Evolutionary conservation across 2,797 vertebrate genomes (phyloP).

Genomic region (Tachyglossus aculeatus): DNA sequence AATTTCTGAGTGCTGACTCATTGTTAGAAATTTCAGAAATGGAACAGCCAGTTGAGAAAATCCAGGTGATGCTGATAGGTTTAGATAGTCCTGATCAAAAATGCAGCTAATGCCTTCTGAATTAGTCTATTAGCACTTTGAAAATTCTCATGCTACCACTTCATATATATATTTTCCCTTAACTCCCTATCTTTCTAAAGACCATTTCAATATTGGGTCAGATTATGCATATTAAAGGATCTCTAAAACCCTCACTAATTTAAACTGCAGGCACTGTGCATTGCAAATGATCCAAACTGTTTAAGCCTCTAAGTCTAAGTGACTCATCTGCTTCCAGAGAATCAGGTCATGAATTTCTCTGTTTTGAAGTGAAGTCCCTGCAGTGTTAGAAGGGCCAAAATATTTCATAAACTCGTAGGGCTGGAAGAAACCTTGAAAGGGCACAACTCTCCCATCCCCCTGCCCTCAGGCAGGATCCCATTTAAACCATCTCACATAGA

Average conservation of each 20-base stretch:
- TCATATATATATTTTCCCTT: slow-evolving; percentile 60
- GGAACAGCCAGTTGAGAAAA: slow-evolving; percentile 28
- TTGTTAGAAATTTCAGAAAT: slow-evolving; percentile 36
- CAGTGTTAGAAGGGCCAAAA: slow-evolving; percentile 13
- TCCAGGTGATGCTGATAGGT: slow-evolving; percentile 39
- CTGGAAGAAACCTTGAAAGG: not conserved
- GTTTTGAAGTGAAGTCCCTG: slow-evolving; percentile 21
- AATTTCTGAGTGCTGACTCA: slow-evolving; percentile 33
- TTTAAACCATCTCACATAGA: not conserved
- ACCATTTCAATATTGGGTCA: slow-evolving; percentile 70
- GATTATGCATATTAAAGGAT: slow-evolving; percentile 72
- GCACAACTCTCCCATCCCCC: not conserved
- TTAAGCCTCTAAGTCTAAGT: slow-evolving; percentile 41
- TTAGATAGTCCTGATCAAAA: slow-evolving; percentile 58
- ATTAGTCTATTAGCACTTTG: slow-evolving; percentile 63
- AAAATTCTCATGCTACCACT: slow-evolving; percentile 67
- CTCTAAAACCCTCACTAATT: slow-evolving; percentile 66
- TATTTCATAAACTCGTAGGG: not conserved
- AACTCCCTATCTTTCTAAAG: slow-evolving; percentile 63
- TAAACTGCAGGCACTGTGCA: slow-evolving; percentile 46
- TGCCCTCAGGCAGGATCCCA: no score
- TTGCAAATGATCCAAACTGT: slow-evolving; percentile 57
- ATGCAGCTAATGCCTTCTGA: slow-evolving; percentile 55
- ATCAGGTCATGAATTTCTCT: slow-evolving; percentile 41
- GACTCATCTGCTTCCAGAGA: slow-evolving; percentile 53